phyloP scores from a whole-genome alignment of 2,888 invertebrate genomes.

The Tortrix viridana region DNA sequence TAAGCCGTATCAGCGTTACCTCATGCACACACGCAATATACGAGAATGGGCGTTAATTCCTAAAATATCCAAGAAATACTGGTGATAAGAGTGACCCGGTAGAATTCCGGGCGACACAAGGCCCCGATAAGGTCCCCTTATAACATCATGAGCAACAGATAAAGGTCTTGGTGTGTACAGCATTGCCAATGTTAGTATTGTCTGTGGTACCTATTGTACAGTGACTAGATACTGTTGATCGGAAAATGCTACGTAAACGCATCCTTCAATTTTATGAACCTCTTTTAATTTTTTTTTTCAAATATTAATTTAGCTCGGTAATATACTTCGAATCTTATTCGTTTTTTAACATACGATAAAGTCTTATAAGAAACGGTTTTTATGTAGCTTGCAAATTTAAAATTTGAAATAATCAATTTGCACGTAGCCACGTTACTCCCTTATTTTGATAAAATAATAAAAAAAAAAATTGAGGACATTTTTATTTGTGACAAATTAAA shows the following conservation, averaged over 20 bases:
- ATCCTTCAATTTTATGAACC: too few relatives aligned
- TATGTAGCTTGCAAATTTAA: too few relatives aligned
- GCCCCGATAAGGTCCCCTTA: constrained; percentile 63
- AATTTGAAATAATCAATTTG: too few relatives aligned
- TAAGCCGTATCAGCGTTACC: background rate
- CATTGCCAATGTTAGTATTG: constrained; percentile 18
- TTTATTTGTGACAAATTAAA: too few relatives aligned
- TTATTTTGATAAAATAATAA: too few relatives aligned
- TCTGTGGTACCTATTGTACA: background rate
- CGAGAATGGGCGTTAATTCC: constrained; percentile 16
- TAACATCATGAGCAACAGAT: constrained; percentile 36
- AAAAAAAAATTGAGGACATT: too few relatives aligned
- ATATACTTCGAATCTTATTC: too few relatives aligned
- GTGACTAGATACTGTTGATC: background rate
- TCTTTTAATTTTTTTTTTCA: too few relatives aligned
- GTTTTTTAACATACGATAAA: too few relatives aligned
- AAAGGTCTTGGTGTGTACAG: constrained; percentile 32
- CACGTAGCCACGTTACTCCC: too few relatives aligned
- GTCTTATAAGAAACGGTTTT: too few relatives aligned
- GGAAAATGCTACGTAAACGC: background rate
- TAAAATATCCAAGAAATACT: constrained; percentile 30
- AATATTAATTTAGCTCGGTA: too few relatives aligned
- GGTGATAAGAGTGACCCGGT: constrained; percentile 60
- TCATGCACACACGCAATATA: background rate
- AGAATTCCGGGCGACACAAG: constrained; percentile 63